Evolutionary conservation across 2,888 invertebrate species (phyloP), one percentile per base, ranked within the genome.

Genomic region (Eurois occulta): DNA sequence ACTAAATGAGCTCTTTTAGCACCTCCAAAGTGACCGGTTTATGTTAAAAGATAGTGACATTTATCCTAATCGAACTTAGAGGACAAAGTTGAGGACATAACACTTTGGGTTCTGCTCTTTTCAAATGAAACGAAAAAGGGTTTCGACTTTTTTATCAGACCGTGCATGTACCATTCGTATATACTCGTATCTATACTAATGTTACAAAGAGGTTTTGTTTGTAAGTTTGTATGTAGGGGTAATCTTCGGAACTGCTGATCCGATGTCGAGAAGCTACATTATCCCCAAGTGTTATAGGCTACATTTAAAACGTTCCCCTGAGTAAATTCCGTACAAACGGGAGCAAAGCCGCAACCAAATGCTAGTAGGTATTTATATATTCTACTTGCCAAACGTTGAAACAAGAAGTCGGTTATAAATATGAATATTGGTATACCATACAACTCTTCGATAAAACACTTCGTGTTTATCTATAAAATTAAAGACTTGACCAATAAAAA

Each of bases 1-100:
- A 92, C 91, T 92, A 92, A 93, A 94, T 91, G 93, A 89, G 89
- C 79, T 86, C 91, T 91, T 93, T 91, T 91, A 92, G 87, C 90
- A 90, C 90, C 89, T 91, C 88, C 90, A 91, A 92, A 95, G 93
- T 94, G 94, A 93, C 90, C 92, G 91, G 93, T 95, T 95, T 93
- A 95, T 94, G 93, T 94, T 89, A 90, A 90, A 91, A 92, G 91
- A 90, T 93, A 92, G 90, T 91, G 92, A 92, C 93, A 93, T 95
- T 94, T 91, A 94, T 95, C 92, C 93, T 93, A 89, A 93, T 95
- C 90, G 90, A 89, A 87, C 69, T 75, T 70, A 76, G 73, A 76
- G 73, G 24, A 74, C 58, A 72, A 84, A 81, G 74, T 90, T 89
- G 73, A 52, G 55, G 48, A 41, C 58, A 18, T 65, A 28, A 18